Percentiles rank a stretch among this genome's conserved stretches.
phyloP scores from a whole-genome alignment of 2,888 invertebrate species.

The Trissonchulus sp. region DNA sequence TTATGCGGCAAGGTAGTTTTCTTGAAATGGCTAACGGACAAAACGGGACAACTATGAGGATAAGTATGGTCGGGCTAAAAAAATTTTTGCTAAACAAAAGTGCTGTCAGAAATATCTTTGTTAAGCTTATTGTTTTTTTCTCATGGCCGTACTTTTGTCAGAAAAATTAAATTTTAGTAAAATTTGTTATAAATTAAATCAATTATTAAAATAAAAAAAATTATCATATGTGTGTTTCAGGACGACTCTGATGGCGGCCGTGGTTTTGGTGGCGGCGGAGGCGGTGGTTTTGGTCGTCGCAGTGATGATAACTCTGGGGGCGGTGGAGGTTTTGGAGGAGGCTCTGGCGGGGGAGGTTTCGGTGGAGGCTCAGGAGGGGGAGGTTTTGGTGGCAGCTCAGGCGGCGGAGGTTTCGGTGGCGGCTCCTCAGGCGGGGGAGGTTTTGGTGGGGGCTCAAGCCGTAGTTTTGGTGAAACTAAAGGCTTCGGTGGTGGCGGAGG shows the following conservation, averaged over 20 bases:
- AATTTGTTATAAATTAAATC: too few species aligned
- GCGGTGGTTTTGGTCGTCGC: slow-evolving; percentile 12
- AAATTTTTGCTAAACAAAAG: too few species aligned
- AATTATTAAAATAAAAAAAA: too few species aligned
- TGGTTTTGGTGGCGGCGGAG: neutral
- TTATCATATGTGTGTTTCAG: too few species aligned
- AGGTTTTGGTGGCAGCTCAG: neutral
- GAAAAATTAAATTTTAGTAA: too few species aligned
- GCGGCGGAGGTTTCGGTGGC: neutral
- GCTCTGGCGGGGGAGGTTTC: slow-evolving; percentile 5
- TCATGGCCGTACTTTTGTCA: too few species aligned
- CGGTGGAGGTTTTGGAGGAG: neutral
- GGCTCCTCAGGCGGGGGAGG: neutral
- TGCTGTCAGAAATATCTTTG: too few species aligned
- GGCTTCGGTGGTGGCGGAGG: neutral
- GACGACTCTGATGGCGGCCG: neutral
- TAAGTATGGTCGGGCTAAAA: too few species aligned
- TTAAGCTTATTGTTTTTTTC: too few species aligned
- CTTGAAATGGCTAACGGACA: too few species aligned
- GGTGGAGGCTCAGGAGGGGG: neutral
- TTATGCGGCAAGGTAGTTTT: too few species aligned
- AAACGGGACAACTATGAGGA: too few species aligned
- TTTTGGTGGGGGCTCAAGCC: neutral
- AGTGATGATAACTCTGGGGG: neutral
- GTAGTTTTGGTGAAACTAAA: slow-evolving; percentile 3